Base-by-base conservation (phyloP, 2,797 vertebrate genomes). In the Eulemur mongoz region DNA sequence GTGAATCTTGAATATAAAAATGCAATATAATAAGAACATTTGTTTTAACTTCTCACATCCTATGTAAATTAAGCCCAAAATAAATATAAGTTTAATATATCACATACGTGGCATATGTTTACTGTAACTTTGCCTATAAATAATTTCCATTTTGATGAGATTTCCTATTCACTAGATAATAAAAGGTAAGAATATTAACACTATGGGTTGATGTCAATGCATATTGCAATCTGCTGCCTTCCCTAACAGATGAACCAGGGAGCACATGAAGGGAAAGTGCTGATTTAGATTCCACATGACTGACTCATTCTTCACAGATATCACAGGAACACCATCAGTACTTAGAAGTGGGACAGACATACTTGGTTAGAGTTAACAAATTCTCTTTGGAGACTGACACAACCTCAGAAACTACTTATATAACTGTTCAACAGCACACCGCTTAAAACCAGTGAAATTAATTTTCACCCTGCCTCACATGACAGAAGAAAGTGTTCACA, bases 31-130 rank as follows among this genome's bases (percentile, higher is more conserved):
- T 22, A 59, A 40, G 22, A 96, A 93, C 25, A 93, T 76, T 96
- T 70, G n/a, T 38, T 83, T 76, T 38, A 85, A 92, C 11, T 95
- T 95, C 13, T 96, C 94, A 96, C 69, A 92, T 93, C 18, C 57
- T 57, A 45, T 82, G 5, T 57, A 92, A 30, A 43, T 78, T 91
- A 95, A 93, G 1, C 11, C 48, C 25, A 40, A 90, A 59, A 96
- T 96, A 97, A 95, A 22, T 48, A 75, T 25, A 67, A n/a, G 81
- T 52, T 81, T 83, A 30, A 45, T 89, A 38, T 82, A 84, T 38
- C 12, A 69, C 30, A 59, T 80, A 91, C 1, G 45, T 95, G 27
- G 57, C 79, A 92, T 96, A 91, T 90, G 76, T 65, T 97, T 97
- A 83, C 61, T 95, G 57, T 4, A 95, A 89, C 1, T 45, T 45